phyloP scores from a whole-genome alignment of 2,113 vertebrate genomes.

The Antigone vipio region DNA sequence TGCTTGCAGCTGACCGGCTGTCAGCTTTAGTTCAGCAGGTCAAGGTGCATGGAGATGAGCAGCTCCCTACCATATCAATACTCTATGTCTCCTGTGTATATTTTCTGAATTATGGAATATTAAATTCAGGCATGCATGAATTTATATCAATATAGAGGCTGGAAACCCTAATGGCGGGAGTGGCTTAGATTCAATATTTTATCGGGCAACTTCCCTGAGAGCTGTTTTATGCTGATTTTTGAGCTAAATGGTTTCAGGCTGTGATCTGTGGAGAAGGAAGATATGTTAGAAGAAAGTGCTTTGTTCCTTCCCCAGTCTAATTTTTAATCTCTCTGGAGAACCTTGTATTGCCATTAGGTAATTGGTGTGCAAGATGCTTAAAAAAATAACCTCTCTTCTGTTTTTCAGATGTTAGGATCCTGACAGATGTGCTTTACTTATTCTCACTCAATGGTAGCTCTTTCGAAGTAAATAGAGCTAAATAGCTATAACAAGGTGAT shows the following conservation, averaged over 20 bases:
- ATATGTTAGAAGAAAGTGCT: not conserved
- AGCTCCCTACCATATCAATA: not conserved
- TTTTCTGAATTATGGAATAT: not conserved
- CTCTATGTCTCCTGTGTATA: not conserved
- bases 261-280: not conserved
- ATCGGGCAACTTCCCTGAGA: not conserved
- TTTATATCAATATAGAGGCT: not conserved
- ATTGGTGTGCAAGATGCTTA: not conserved
- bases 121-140: not conserved
- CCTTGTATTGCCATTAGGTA: not conserved
- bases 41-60: slow-evolving; percentile 47
- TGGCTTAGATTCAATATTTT: not conserved
- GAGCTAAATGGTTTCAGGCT: not conserved
- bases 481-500: not conserved
- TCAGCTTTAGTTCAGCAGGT: slow-evolving; percentile 80
- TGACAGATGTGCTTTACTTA: not conserved
- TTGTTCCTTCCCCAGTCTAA: not conserved
- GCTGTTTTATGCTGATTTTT: not conserved
- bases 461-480: not conserved
- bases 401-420: not conserved
- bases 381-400: not conserved
- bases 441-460: not conserved
- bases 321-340: not conserved
- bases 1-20: slow-evolving; percentile 60
- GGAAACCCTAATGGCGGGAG: not conserved